These are phyloP conservation scores for Takifugu ocellatus DNA, from an alignment of 2,797 vertebrate genomes.

Conservation along the genomic window DNA sequence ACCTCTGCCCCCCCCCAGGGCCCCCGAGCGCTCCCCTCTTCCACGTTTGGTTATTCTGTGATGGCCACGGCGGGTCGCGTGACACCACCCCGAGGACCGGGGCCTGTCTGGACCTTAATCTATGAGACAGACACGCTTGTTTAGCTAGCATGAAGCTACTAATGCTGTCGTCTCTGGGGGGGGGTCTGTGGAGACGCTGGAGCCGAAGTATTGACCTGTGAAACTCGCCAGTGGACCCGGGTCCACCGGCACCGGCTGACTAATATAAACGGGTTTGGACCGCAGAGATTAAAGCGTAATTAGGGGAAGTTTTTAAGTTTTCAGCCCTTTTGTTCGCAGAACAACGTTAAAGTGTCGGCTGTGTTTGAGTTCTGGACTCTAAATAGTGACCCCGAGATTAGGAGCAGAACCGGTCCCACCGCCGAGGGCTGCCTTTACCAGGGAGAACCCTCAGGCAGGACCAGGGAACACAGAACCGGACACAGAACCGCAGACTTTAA, in stretches of 20 bases:
- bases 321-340: too few species aligned
- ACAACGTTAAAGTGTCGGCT: too few species aligned
- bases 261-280: too few species aligned
- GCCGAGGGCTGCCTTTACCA: too few species aligned
- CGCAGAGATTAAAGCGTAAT: too few species aligned
- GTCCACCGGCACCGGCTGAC: constrained; percentile 53
- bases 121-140: constrained; percentile 74
- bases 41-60: constrained; percentile 51
- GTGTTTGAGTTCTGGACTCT: too few species aligned
- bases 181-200: constrained; percentile 50
- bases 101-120: constrained; percentile 70
- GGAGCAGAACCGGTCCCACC: too few species aligned
- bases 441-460: too few species aligned
- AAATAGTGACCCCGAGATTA: too few species aligned
- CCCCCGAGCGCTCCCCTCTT: neutral
- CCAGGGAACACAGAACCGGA: too few species aligned
- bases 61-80: constrained; percentile 62
- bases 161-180: constrained; percentile 68
- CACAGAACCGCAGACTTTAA: too few species aligned
- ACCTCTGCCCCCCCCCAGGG: neutral
- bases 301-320: too few species aligned
- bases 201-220: constrained; percentile 80
- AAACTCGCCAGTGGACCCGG: constrained; percentile 71
- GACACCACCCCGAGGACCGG: constrained; percentile 57
- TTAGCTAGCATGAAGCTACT: constrained; percentile 71